Percentiles rank a stretch among this genome's conserved stretches.
phyloP scores from a whole-genome alignment of 2,113 vertebrate genomes.

The Opisthocomus hoazin region DNA sequence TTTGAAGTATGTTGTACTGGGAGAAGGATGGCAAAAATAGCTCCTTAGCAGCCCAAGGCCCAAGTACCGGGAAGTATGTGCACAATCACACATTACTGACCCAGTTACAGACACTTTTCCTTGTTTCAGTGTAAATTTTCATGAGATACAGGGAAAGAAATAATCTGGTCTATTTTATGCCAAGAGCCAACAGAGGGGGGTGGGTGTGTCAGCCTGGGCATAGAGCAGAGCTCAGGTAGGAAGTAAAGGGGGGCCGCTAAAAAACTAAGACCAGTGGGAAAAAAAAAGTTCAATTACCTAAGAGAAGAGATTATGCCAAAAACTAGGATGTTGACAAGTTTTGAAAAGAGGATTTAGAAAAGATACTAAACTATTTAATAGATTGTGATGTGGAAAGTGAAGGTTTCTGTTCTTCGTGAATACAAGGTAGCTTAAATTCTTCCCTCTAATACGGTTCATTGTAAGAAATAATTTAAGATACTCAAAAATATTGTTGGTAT shows the following conservation, averaged over 20 bases:
- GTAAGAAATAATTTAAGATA: background rate
- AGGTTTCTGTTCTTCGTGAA: background rate
- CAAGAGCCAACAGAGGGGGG: background rate
- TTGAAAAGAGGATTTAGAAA: background rate
- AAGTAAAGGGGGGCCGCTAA: background rate
- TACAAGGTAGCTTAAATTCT: background rate
- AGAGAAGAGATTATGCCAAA: background rate
- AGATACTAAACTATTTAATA: background rate
- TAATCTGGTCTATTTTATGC: background rate
- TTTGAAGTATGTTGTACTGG: background rate
- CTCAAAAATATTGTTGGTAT: background rate
- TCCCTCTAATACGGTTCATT: background rate
- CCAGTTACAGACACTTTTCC: background rate
- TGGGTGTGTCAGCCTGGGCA: too few relatives aligned
- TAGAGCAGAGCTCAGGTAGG: background rate
- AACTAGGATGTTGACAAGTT: background rate
- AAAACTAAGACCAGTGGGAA: background rate
- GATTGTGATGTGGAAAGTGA: background rate
- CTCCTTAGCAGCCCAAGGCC: background rate
- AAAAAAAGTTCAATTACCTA: background rate
- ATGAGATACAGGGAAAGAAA: background rate
- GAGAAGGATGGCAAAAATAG: background rate
- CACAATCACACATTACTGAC: background rate
- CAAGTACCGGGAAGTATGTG: background rate
- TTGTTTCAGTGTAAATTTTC: background rate